A percentile compares a stretch with the other conserved stretches of the same genome.
Evolutionary conservation across 2,888 invertebrate species (phyloP).

Genomic region (Athripsodes cinereus): DNA sequence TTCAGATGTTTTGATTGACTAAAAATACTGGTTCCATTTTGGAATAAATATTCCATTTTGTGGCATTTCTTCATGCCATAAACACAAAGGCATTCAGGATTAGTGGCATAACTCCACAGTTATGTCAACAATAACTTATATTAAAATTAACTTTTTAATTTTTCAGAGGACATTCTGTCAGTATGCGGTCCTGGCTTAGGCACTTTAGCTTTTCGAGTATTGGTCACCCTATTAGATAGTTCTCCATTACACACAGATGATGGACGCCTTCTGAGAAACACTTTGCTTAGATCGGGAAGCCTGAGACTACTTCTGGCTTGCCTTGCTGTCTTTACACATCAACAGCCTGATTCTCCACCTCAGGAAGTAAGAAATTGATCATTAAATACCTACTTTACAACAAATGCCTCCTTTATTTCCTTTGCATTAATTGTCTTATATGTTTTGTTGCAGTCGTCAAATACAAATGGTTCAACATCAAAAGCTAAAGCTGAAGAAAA

Average conservation of each 20-base stretch:
- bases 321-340: conserved; percentile 83
- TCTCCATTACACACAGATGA: conserved; percentile 70
- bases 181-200: conserved; percentile 37
- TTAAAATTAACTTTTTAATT: not conserved
- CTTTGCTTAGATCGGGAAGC: conserved; percentile 79
- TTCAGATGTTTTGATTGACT: no score
- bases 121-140: not conserved
- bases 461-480: conserved; percentile 43
- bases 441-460: conserved; percentile 44
- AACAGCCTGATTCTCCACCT: conserved; percentile 52
- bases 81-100: not conserved
- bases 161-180: conserved; percentile 21
- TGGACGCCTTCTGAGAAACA: conserved; percentile 66
- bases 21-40: no score
- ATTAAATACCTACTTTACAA: no score
- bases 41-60: no score
- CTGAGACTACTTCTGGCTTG: conserved; percentile 81
- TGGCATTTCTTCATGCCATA: not conserved
- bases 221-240: conserved; percentile 69
- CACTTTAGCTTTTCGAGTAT: conserved; percentile 71
- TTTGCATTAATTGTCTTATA: no score
- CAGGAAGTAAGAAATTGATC: conserved; percentile 30
- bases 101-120: not conserved
- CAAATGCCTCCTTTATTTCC: no score
- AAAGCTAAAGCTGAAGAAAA: conserved; percentile 60